Conservation (phyloP, 2,888 invertebrate genomes). For the Acleris literana region DNA sequence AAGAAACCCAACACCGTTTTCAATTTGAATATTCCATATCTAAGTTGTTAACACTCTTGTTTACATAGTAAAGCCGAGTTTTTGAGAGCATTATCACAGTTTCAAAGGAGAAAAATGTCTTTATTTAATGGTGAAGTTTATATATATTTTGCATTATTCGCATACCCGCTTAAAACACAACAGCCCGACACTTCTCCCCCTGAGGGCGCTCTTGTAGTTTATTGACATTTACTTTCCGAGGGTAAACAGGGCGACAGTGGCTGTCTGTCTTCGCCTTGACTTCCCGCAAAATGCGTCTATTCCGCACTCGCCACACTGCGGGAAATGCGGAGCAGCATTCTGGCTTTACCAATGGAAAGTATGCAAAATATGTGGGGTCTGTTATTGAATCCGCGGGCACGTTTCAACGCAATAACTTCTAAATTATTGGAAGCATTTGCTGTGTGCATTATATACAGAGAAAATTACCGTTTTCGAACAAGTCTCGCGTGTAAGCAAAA, state of each 20-base stretch:
- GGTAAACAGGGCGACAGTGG: conserved; percentile 72
- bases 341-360: conserved; percentile 17
- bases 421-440: conserved; percentile 17
- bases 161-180: conserved; percentile 58
- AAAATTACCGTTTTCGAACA: conserved; percentile 9
- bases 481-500: background rate
- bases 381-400: conserved; percentile 32
- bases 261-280: conserved; percentile 60
- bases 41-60: conserved; percentile 25
- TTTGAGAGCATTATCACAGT: conserved; percentile 6
- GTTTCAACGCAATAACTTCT: conserved; percentile 11
- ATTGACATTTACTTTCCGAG: conserved; percentile 81
- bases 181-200: conserved; percentile 64
- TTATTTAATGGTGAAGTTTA: conserved; percentile 41
- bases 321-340: conserved; percentile 11
- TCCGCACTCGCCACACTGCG: conserved; percentile 27
- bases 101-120: conserved; percentile 36
- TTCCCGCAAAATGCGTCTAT: conserved; percentile 47
- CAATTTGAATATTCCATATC: conserved; percentile 31
- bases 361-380: conserved; percentile 28
- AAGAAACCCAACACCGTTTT: conserved; percentile 17
- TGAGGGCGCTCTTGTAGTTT: conserved; percentile 71
- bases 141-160: conserved; percentile 54
- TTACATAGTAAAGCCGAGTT: conserved; percentile 26
- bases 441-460: conserved; percentile 16